Base-by-base conservation (phyloP, 2,888 invertebrate species). In the Calephelis perditalis region DNA sequence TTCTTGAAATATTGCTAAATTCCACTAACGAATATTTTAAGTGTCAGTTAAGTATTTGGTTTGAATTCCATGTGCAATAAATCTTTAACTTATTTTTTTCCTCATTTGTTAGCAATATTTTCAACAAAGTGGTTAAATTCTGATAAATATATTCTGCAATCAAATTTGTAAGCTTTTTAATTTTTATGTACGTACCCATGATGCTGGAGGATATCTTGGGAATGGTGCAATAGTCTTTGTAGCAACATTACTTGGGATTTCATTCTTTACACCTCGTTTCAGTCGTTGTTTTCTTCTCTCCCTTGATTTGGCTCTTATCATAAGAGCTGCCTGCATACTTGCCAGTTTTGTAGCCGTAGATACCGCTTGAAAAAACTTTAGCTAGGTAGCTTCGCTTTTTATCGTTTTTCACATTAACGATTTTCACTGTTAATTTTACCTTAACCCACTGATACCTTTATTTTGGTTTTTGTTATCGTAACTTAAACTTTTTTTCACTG, bases 301-400 rank as follows among this genome's bases (percentile, higher is more conserved):
- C 92, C 96, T 94, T 93, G 96, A 96, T 93, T 96, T 96, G 91
- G 95, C 94, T 93, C 96, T 94, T 92, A 96, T 94, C 93, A 96
- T 95, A 92, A 96, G 94, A 92, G 96, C 96, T 92, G 96, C 96
- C 94, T 96, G 96, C 96, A 96, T 96, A 84, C 94, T 94, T 92
- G 93, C 94, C 91, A 90, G 90, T 81, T 86, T 90, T 87, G 84
- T 80, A 79, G 84, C 85, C 79, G 76, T 78, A 57, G 65, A 70
- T 67, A 78, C 73, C 79, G 65, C 72, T 73, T 73, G 73, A 71
- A 71, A 68, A 76, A 77, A 77, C 57, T 64, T 72, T 78, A 71
- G 76, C 74, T 63, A 45, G 49, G 65, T 65, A 62, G 61, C 47
- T 61, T 61, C 55, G 58, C 47, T 56, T 45, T 58, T 40, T 61